These are phyloP conservation scores for Condylura cristata DNA, from an alignment of 2,113 vertebrate species.

Conservation along the genomic window DNA sequence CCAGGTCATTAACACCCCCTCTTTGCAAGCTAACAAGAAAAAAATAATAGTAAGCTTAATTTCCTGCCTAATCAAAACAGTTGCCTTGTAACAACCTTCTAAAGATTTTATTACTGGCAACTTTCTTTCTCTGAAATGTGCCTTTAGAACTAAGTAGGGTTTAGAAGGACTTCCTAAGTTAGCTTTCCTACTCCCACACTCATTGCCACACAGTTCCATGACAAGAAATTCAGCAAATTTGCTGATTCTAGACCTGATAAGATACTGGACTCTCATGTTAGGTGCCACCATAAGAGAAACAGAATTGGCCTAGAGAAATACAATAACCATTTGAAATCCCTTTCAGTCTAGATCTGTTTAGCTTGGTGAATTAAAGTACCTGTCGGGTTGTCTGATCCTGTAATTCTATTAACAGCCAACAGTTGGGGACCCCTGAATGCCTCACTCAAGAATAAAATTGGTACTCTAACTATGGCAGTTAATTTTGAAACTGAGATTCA, in stretches of 20 bases:
- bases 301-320: slow-evolving; percentile 13
- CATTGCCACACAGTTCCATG: slow-evolving; percentile 17
- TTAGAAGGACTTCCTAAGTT: background rate
- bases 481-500: no score
- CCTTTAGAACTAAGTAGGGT: background rate
- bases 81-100: background rate
- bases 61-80: background rate
- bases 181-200: slow-evolving; percentile 1
- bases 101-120: background rate
- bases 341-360: background rate
- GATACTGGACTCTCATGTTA: background rate
- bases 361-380: background rate
- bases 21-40: background rate
- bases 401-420: no score
- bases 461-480: no score
- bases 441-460: no score
- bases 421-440: no score
- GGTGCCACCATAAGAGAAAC: background rate
- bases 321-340: background rate
- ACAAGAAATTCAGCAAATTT: slow-evolving; percentile 41
- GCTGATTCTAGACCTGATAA: background rate
- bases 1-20: background rate
- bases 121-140: slow-evolving; percentile 43
- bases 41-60: background rate
- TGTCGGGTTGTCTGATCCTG: background rate